Evolutionary conservation across 2,113 vertebrate genomes (phyloP).

Genomic region (Donacobius atricapilla): DNA sequence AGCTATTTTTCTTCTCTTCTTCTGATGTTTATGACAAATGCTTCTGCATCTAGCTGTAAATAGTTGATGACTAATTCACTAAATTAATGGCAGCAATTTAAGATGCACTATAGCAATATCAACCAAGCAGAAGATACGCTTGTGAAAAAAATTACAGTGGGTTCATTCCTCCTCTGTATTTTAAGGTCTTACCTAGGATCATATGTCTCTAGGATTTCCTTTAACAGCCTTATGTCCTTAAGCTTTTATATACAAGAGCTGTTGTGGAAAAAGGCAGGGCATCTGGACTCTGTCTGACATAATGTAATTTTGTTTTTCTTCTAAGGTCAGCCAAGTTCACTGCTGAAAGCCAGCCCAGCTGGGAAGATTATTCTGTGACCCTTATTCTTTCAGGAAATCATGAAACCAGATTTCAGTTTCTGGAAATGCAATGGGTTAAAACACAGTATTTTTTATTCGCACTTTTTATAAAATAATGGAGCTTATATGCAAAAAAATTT

Average conservation of each 20-base stretch:
- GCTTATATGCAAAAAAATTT: background rate
- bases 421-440: constrained; percentile 29
- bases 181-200: background rate
- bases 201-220: background rate
- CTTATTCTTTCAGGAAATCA: constrained; percentile 50
- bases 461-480: background rate
- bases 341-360: constrained; percentile 53
- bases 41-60: constrained; percentile 8
- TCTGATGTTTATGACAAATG: background rate
- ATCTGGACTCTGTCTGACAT: constrained; percentile 53
- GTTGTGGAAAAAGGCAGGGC: constrained; percentile 51
- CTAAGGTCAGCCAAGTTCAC: constrained; percentile 70
- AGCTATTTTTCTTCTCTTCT: background rate
- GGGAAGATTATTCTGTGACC: constrained; percentile 50
- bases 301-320: constrained; percentile 73
- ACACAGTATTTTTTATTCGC: background rate
- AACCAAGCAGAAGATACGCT: background rate
- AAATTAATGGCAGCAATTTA: constrained; percentile 50
- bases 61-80: constrained; percentile 33
- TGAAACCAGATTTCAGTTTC: constrained; percentile 15
- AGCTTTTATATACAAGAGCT: constrained; percentile 47
- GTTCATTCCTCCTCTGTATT: background rate
- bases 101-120: background rate
- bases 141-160: background rate
- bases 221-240: background rate